Percentiles rank a stretch among this genome's conserved stretches.
phyloP scores from a whole-genome alignment of 2,888 invertebrate genomes.

The Drosophila cracens region DNA sequence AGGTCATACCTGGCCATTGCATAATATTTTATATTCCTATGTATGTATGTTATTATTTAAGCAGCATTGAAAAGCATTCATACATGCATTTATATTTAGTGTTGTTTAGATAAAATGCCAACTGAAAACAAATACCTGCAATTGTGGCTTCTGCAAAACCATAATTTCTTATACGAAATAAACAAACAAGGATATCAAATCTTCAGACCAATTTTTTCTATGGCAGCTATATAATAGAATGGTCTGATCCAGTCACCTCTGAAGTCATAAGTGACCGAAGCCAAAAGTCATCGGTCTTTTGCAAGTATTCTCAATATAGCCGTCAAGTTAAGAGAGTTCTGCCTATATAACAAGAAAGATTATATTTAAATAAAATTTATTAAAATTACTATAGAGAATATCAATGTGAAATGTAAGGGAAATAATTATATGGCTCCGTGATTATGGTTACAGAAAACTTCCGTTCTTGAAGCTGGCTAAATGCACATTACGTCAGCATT shows the following conservation, averaged over 20 bases:
- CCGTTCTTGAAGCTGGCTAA: not conserved
- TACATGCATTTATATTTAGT: constrained; percentile 1
- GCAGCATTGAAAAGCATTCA: not conserved
- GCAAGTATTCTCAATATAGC: not conserved
- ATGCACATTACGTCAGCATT: constrained; percentile 1
- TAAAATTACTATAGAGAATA: not conserved
- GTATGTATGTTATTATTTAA: not conserved
- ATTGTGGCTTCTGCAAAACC: not conserved
- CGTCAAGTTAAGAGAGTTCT: not conserved
- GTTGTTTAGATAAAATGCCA: constrained; percentile 34
- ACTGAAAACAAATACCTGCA: constrained; percentile 14
- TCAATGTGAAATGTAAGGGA: not conserved
- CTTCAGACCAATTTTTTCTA: not conserved
- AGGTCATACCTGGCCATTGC: constrained; percentile 43
- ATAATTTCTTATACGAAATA: not conserved
- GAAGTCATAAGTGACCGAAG: not conserved
- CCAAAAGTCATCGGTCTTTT: not conserved
- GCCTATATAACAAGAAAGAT: no score
- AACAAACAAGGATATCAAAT: not conserved
- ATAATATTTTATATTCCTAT: constrained; percentile 35
- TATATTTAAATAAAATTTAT: no score
- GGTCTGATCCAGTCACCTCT: not conserved
- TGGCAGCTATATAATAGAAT: not conserved
- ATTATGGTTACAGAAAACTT: not conserved
- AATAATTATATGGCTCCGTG: not conserved